A percentile compares a stretch with the other conserved stretches of the same genome.
Evolutionary conservation across 1,140 invertebrate genomes (phyloP).

Genomic region (Drosophila elegans): DNA sequence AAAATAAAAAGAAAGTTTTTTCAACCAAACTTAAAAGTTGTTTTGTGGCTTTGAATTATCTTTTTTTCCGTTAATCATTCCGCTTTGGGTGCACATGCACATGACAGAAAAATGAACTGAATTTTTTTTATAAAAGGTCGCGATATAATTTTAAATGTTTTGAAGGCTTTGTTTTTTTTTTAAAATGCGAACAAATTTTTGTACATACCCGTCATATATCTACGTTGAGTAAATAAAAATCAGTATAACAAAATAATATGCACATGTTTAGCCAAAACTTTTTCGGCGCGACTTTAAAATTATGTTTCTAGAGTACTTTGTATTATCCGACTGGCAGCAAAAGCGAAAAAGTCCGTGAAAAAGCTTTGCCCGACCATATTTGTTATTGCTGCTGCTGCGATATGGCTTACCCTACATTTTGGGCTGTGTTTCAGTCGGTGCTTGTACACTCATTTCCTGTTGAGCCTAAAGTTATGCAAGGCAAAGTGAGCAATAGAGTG

Average conservation of each 20-base stretch:
- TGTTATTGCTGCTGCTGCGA: constrained; percentile 23
- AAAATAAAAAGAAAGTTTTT: constrained; percentile 80
- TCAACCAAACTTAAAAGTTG: constrained; percentile 66
- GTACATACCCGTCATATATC: background rate
- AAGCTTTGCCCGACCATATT: constrained; percentile 65
- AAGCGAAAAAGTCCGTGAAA: constrained; percentile 54
- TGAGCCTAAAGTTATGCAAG: constrained; percentile 77
- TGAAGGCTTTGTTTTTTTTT: background rate
- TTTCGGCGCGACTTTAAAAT: constrained; percentile 69
- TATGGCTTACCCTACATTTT: constrained; percentile 35
- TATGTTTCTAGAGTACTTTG: constrained; percentile 75
- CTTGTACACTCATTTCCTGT: constrained; percentile 74
- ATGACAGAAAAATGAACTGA: background rate
- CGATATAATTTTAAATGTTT: background rate
- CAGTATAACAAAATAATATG: constrained; percentile 51
- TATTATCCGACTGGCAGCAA: constrained; percentile 17
- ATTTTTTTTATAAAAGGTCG: background rate
- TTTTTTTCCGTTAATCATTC: constrained; percentile 32
- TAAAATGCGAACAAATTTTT: background rate
- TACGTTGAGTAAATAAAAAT: constrained; percentile 37
- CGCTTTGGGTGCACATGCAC: constrained; percentile 19
- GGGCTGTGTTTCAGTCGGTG: constrained; percentile 42
- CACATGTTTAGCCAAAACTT: constrained; percentile 70
- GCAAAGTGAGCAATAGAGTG: constrained; percentile 61
- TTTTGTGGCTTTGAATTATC: constrained; percentile 22